These are phyloP conservation scores for Lepilemur ruficaudatus DNA, from an alignment of 2,797 vertebrate genomes.

Conservation along the genomic window DNA sequence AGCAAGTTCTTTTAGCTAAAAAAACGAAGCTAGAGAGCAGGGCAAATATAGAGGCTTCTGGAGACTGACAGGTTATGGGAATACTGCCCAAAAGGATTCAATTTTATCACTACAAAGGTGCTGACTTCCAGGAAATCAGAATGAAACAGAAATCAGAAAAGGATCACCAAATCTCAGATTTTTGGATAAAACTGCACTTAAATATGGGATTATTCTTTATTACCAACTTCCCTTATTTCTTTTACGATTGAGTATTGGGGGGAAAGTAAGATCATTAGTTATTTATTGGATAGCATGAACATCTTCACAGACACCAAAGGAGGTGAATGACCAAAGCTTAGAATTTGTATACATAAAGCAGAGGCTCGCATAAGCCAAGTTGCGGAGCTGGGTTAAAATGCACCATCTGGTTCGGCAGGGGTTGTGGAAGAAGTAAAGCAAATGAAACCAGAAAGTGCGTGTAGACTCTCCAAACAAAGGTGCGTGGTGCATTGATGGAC, in stretches of 20 bases:
- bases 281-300: not conserved
- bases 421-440: not conserved
- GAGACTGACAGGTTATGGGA: not conserved
- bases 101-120: not conserved
- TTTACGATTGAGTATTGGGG: not conserved
- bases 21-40: not conserved
- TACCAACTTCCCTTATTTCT: not conserved
- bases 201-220: not conserved
- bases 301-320: not conserved
- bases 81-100: not conserved
- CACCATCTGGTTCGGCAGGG: not conserved
- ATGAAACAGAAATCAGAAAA: conserved; percentile 24
- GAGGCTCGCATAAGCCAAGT: not conserved
- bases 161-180: not conserved
- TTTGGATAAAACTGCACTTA: not conserved
- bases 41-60: not conserved
- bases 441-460: not conserved
- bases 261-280: not conserved
- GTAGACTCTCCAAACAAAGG: too few species aligned
- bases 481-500: rapidly evolving
- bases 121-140: not conserved
- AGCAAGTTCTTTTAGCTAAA: not conserved
- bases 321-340: not conserved
- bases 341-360: not conserved
- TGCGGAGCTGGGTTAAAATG: not conserved